Conservation (phyloP, 2,797 vertebrate species). For the Argyrosomus regius region DNA sequence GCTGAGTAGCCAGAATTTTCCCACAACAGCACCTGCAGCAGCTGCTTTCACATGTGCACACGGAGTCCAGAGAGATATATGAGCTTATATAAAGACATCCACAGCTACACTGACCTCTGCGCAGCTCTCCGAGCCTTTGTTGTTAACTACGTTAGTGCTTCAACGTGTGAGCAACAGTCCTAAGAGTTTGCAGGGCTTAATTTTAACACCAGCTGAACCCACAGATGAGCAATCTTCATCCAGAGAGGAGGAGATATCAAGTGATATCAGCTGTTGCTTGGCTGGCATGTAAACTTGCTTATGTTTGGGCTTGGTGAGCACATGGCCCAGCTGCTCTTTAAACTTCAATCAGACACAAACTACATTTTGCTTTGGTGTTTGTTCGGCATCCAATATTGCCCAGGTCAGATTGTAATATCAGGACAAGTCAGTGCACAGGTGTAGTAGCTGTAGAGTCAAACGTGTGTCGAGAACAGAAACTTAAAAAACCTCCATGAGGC, state of each 20-base stretch:
- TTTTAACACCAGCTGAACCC: background rate
- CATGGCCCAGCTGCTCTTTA: slow-evolving; percentile 16
- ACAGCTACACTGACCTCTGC: background rate
- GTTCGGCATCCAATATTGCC: background rate
- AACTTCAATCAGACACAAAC: slow-evolving; percentile 16
- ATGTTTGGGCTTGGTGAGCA: slow-evolving; percentile 6
- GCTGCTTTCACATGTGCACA: slow-evolving; percentile 33
- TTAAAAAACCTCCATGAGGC: background rate
- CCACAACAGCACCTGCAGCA: slow-evolving; percentile 50
- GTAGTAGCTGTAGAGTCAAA: background rate
- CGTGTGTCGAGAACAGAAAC: background rate
- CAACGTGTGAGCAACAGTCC: background rate
- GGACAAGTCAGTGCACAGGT: background rate
- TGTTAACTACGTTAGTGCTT: background rate
- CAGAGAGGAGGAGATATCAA: slow-evolving; percentile 16
- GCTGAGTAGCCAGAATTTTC: slow-evolving; percentile 60
- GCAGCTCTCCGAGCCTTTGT: background rate
- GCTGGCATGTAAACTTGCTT: slow-evolving; percentile 13
- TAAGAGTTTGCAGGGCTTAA: background rate
- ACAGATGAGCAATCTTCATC: background rate
- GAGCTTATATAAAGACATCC: background rate
- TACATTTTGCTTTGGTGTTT: background rate
- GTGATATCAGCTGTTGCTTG: slow-evolving; percentile 37
- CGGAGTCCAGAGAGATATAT: background rate
- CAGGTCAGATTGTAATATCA: background rate